These are phyloP conservation scores for Poeciliopsis paucimaculata DNA, from an alignment of 2,797 vertebrate genomes.

Conservation along the genomic window DNA sequence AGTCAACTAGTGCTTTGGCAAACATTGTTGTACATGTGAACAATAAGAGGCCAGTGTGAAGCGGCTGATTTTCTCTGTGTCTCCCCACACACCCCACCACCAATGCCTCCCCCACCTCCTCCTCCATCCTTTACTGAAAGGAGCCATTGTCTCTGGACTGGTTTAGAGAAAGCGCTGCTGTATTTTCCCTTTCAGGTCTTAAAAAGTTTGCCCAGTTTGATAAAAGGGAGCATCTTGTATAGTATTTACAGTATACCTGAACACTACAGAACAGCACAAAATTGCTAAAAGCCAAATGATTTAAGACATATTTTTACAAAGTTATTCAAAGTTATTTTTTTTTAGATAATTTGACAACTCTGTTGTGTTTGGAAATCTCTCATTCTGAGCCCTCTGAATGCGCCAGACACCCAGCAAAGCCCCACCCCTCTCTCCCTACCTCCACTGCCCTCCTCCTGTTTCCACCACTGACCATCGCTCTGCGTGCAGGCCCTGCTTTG, in stretches of 20 bases:
- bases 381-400: constrained; percentile 63
- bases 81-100: constrained; percentile 28
- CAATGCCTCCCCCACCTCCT: constrained; percentile 13
- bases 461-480: constrained; percentile 38
- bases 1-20: constrained; percentile 42
- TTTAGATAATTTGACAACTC: constrained; percentile 7
- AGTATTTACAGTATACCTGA: constrained; percentile 20
- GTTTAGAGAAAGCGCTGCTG: constrained; percentile 60
- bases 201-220: constrained; percentile 44
- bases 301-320: background rate
- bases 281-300: background rate
- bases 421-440: constrained; percentile 63
- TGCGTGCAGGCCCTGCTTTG: constrained; percentile 14
- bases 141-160: constrained; percentile 70
- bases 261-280: background rate
- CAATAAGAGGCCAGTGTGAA: constrained; percentile 53
- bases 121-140: constrained; percentile 64
- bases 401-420: constrained; percentile 48
- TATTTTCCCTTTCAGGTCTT: constrained; percentile 67
- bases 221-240: constrained; percentile 38
- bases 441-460: constrained; percentile 51
- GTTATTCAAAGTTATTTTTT: constrained; percentile 3
- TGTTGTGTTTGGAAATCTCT: constrained; percentile 49
- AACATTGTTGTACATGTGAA: constrained; percentile 44
- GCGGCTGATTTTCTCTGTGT: constrained; percentile 29